Base-by-base conservation (phyloP, 2,888 invertebrate genomes). In the Alsophila aescularia region DNA sequence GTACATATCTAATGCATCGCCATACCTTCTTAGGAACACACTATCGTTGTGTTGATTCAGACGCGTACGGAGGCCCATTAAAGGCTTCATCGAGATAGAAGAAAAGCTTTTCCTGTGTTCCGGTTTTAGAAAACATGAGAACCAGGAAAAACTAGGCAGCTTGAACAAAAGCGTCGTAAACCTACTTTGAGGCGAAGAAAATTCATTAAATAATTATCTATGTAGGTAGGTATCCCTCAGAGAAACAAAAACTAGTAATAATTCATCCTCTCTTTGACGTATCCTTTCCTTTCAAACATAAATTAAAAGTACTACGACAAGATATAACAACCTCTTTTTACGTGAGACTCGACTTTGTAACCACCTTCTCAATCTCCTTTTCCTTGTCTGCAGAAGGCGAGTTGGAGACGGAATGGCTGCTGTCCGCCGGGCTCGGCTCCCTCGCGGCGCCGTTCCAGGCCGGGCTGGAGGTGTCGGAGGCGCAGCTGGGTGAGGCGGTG, bases 321-420 rank as follows among this genome's bases (percentile, higher is more conserved):
- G n/a, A n/a, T n/a, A n/a, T n/a, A n/a, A n/a, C n/a, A n/a, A n/a
- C n/a, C n/a, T n/a, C n/a, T n/a, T n/a, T n/a, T n/a, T n/a, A n/a
- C n/a, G n/a, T n/a, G n/a, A n/a, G n/a, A n/a, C n/a, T n/a, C n/a
- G n/a, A n/a, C n/a, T n/a, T n/a, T n/a, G n/a, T n/a, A n/a, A n/a
- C n/a, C n/a, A n/a, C n/a, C n/a, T n/a, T n/a, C n/a, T n/a, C n/a
- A n/a, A 9, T 32, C 2, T 18, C 2, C 13, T 6, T 44, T 9
- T 14, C 6, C 13, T 44, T 44, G 43, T 44, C 42, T 10, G 29
- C 90, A 95, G 96, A 96, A 83, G 96, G 95, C 62, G 95, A 96
- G 81, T 93, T 94, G 73, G 96, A 96, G 72, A 93, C 95, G 8
- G 95, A 95, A 81, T 96, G 96, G 94, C 89, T 96, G 42, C 93